Conservation (phyloP, 2,888 invertebrate genomes). For the Heliconius ethilla region DNA sequence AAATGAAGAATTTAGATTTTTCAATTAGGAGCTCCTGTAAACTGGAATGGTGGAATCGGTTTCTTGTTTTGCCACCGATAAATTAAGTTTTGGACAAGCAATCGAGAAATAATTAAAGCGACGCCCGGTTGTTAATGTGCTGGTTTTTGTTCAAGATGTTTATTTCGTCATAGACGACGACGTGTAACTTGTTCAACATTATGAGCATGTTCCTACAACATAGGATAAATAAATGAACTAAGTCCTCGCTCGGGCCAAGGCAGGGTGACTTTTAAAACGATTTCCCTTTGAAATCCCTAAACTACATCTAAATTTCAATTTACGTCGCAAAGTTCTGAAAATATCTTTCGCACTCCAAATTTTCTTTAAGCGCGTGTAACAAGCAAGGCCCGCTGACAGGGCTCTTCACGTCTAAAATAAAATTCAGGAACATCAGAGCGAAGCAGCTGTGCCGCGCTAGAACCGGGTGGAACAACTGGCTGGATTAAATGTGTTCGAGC, state of each 20-base stretch:
- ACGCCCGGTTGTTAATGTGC: slow-evolving; percentile 28
- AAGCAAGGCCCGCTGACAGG: slow-evolving; percentile 34
- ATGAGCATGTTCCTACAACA: neutral
- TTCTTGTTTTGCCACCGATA: slow-evolving; percentile 50
- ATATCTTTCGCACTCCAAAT: slow-evolving; percentile 27
- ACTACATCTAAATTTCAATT: slow-evolving; percentile 27
- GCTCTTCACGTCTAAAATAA: slow-evolving; percentile 37
- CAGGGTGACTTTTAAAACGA: neutral
- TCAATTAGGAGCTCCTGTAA: slow-evolving; percentile 52
- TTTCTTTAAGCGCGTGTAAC: slow-evolving; percentile 37
- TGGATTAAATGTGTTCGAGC: slow-evolving; percentile 34
- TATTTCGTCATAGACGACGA: neutral
- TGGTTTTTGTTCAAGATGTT: slow-evolving; percentile 28
- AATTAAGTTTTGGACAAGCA: slow-evolving; percentile 51
- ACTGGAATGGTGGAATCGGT: slow-evolving; percentile 47
- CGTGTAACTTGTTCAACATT: neutral
- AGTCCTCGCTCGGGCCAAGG: neutral
- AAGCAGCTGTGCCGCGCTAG: slow-evolving; percentile 34
- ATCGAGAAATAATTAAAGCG: slow-evolving; percentile 51
- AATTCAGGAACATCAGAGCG: slow-evolving; percentile 38
- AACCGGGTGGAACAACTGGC: slow-evolving; percentile 29
- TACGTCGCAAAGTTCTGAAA: slow-evolving; percentile 17
- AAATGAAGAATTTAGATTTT: slow-evolving; percentile 55
- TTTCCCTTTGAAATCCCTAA: neutral
- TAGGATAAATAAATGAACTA: neutral